Percentiles rank a stretch among this genome's conserved stretches.
Conservation (phyloP, 2,797 vertebrate species). For the Gadopsis bispinosus region DNA sequence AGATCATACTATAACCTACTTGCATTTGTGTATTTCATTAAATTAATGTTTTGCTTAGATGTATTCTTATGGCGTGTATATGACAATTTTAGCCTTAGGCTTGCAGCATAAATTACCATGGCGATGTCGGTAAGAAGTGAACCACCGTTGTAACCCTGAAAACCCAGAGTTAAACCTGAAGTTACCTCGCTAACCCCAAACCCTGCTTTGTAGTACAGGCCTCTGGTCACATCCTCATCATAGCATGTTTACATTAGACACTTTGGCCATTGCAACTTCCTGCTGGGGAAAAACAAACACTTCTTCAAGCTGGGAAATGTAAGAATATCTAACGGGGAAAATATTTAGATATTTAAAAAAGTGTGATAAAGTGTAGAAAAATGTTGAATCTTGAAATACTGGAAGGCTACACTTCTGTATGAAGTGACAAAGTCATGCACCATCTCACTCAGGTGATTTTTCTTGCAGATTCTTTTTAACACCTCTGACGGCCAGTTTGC, state of each 20-base stretch:
- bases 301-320: neutral
- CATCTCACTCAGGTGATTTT: slow-evolving; percentile 52
- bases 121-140: too few relatives aligned
- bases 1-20: too few relatives aligned
- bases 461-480: slow-evolving; percentile 26
- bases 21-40: too few relatives aligned
- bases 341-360: neutral
- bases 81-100: too few relatives aligned
- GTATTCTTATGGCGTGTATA: too few relatives aligned
- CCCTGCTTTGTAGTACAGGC: too few relatives aligned
- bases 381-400: slow-evolving; percentile 10
- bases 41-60: too few relatives aligned
- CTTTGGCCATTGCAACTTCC: neutral
- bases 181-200: too few relatives aligned
- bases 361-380: neutral
- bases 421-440: neutral
- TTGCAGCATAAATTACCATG: too few relatives aligned
- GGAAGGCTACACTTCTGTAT: neutral
- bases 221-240: neutral
- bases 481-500: slow-evolving; percentile 6
- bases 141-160: too few relatives aligned
- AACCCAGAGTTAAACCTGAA: too few relatives aligned
- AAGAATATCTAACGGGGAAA: neutral
- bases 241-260: slow-evolving; percentile 45
- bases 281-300: neutral